Base-by-base conservation (phyloP, 2,797 vertebrate species). In the Anas flavirostris region DNA sequence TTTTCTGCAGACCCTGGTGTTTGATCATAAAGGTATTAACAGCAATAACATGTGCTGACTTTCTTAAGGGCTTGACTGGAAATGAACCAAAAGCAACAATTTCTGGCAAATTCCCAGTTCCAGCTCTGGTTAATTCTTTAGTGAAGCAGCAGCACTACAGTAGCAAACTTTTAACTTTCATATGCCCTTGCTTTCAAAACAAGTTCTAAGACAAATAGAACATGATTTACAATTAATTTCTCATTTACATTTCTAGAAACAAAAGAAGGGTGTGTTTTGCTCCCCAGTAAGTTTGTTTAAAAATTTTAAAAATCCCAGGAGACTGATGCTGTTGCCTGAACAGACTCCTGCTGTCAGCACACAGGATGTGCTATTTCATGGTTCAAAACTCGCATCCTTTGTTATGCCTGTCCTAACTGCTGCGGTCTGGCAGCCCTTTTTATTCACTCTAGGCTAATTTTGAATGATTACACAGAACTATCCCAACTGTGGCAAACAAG, bases 41-140 rank as follows among this genome's bases (percentile, higher is more conserved):
- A 87, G 77, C 63, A 85, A 37, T 62, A 95, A 89, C 82, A 91
- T 79, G 58, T 46, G 62, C 48, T 92, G 56, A 74, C n/a, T 91
- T 93, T 94, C 92, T 88, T 93, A 92, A 94, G 80, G 82, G 79
- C 43, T 79, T 89, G 28, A 67, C 68, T 96, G 93, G 87, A 92
- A 95, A 89, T 7, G 22, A 93, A 63, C 93, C 95, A 96, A 84
- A 82, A 70, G 55, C 73, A 94, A 91, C 90, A 96, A 87, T 35
- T 25, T 92, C 79, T 94, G 94, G 86, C 83, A 84, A 93, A 95
- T 56, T 94, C 83, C 72, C 86, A 94, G 59, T 31, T 64, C 39
- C 52, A 94, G 37, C 41, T 66, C 60, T 58, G 55, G 21, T 70
- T 95, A 88, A 76, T 91, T 93, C 79, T 74, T 95, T 13, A 75